phyloP scores from a whole-genome alignment of 2,888 invertebrate species.

The Temnothorax rugatulus region DNA sequence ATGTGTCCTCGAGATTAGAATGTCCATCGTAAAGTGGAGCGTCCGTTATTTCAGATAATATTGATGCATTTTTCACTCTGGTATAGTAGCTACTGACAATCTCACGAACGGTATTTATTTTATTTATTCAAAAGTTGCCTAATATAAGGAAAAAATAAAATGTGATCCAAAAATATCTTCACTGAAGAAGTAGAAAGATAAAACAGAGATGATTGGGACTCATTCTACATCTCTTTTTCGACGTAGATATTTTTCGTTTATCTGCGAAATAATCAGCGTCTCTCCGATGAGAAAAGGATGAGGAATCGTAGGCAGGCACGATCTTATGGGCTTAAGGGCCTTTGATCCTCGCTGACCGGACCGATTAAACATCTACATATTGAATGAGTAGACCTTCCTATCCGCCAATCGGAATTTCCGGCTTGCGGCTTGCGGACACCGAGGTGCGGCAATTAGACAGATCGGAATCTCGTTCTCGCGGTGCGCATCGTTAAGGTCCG shows the following conservation, averaged over 20 bases:
- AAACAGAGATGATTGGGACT: neutral
- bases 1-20: conserved; percentile 29
- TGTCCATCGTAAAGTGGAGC: conserved; percentile 45
- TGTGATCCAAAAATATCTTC: neutral
- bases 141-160: neutral
- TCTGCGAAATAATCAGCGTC: neutral
- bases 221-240: neutral
- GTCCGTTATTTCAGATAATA: conserved; percentile 46
- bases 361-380: conserved; percentile 45
- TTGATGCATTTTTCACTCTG: neutral
- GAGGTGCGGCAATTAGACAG: conserved; percentile 74
- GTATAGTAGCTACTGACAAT: neutral
- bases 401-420: conserved; percentile 64
- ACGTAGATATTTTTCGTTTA: conserved; percentile 6
- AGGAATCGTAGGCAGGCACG: neutral
- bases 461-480: conserved; percentile 76
- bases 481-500: conserved; percentile 70
- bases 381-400: conserved; percentile 48
- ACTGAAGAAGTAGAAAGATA: neutral
- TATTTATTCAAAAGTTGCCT: conserved; percentile 10
- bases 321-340: neutral
- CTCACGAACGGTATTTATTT: neutral
- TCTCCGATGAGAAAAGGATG: neutral
- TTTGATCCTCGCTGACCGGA: neutral
- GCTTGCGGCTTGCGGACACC: conserved; percentile 64